Evolutionary conservation across 2,113 vertebrate species (phyloP).

Genomic region (Sinosuthora webbiana): DNA sequence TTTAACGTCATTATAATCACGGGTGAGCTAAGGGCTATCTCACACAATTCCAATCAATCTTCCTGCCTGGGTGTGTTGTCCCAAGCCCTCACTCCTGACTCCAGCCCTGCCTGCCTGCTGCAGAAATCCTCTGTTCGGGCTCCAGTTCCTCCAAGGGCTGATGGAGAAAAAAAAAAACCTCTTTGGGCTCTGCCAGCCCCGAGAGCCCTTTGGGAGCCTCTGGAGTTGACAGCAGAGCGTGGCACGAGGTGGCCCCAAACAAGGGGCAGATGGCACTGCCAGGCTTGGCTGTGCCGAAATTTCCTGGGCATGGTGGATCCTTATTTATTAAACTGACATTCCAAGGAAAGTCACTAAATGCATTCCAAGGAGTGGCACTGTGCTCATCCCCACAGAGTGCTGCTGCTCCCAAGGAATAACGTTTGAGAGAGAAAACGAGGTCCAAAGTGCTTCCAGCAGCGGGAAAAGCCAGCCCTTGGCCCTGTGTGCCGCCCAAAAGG

Average conservation of each 20-base stretch:
- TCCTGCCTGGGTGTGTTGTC: constrained; percentile 22
- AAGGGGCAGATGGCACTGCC: constrained; percentile 20
- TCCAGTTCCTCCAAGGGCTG: not conserved
- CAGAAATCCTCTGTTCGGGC: not conserved
- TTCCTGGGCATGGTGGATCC: not conserved
- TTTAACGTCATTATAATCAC: constrained; percentile 11
- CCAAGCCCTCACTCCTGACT: not conserved
- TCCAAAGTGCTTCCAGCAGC: not conserved
- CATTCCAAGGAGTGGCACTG: not conserved
- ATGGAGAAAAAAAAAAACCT: not conserved
- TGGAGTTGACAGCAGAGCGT: not conserved
- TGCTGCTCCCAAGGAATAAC: not conserved
- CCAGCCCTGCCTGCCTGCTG: not conserved
- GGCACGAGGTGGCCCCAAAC: not conserved
- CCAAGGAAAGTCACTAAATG: not conserved
- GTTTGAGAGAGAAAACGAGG: not conserved
- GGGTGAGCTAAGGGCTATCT: constrained; percentile 54
- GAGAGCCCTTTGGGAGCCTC: not conserved
- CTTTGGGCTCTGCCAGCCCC: not conserved
- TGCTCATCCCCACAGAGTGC: not conserved
- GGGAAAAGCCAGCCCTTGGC: not conserved
- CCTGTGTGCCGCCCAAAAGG: not conserved
- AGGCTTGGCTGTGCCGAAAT: not conserved
- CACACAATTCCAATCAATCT: constrained; percentile 44
- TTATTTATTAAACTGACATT: not conserved